These are phyloP conservation scores for Esox niger DNA, from an alignment of 2,113 vertebrate species.

Conservation along the genomic window DNA sequence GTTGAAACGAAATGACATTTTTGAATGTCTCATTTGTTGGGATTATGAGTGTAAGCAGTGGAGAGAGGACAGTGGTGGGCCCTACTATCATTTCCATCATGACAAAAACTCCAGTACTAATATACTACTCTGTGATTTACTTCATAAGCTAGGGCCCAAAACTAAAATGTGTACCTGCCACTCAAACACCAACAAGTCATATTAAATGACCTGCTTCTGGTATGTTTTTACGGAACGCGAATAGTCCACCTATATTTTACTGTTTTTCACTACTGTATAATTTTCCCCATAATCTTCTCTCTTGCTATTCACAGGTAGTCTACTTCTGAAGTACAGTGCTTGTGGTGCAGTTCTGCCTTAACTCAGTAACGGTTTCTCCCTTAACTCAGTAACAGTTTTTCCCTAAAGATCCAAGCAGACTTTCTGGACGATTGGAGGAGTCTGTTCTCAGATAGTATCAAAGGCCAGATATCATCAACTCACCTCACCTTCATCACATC, in stretches of 20 bases:
- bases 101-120: not conserved
- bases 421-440: not conserved
- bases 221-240: not conserved
- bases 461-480: not conserved
- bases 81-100: not conserved
- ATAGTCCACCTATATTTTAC: not conserved
- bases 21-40: not conserved
- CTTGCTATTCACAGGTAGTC: not conserved
- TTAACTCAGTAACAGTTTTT: not conserved
- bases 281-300: not conserved
- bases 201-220: not conserved
- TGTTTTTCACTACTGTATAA: not conserved
- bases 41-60: not conserved
- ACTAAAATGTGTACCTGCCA: not conserved
- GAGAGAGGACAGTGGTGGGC: not conserved
- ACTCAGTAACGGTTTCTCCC: not conserved
- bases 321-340: not conserved
- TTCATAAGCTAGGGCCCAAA: not conserved
- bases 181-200: not conserved
- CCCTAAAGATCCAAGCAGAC: too few relatives aligned
- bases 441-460: not conserved
- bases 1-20: not conserved
- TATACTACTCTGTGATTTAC: not conserved
- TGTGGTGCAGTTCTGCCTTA: not conserved
- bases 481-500: not conserved